Conservation (phyloP, 2,797 vertebrate species). For the Periparus ater region DNA sequence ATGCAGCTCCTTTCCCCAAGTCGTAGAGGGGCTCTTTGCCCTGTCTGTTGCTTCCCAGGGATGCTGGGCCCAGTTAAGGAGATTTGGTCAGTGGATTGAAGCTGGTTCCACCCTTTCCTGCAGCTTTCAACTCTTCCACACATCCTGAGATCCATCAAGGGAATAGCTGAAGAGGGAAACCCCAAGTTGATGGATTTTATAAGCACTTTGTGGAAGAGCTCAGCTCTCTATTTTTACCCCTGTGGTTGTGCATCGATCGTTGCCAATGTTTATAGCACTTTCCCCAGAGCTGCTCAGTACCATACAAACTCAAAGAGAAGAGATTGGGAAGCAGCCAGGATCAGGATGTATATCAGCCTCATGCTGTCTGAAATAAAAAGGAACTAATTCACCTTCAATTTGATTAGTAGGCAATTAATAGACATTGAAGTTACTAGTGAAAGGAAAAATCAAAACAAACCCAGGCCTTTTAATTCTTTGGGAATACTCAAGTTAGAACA, state of each 20-base stretch:
- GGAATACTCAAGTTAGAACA: not conserved
- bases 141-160: not conserved
- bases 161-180: not conserved
- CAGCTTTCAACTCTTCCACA: not conserved
- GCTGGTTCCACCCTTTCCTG: not conserved
- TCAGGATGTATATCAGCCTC: not conserved
- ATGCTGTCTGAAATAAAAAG: not conserved
- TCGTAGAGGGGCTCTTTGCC: not conserved
- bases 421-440: not conserved
- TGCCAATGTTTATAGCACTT: not conserved
- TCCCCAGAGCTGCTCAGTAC: not conserved
- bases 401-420: not conserved
- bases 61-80: not conserved
- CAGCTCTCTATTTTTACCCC: not conserved
- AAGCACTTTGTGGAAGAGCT: not conserved
- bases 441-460: conserved; percentile 11
- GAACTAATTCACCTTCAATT: not conserved
- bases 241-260: accelerated
- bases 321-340: not conserved
- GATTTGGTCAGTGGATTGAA: not conserved
- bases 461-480: not conserved
- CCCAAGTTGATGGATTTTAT: not conserved
- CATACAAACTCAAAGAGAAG: not conserved
- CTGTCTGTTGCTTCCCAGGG: accelerated
- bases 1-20: not conserved